phyloP scores from a whole-genome alignment of 2,888 invertebrate genomes.

The Cecidostiba fungosa region DNA sequence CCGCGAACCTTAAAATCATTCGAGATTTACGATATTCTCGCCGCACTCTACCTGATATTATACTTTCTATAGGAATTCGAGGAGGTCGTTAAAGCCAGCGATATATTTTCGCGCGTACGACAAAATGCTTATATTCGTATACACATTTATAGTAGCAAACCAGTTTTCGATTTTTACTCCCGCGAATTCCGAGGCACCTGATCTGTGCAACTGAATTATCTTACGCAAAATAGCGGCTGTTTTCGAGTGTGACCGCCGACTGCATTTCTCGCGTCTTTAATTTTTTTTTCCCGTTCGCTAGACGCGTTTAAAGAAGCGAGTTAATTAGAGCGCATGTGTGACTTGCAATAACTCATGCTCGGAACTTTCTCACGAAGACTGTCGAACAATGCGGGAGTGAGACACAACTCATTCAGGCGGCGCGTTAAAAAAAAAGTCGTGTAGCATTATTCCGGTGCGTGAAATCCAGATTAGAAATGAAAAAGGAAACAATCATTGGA shows the following conservation, averaged over 20 bases:
- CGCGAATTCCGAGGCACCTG: too few relatives aligned
- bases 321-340: neutral
- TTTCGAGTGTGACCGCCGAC: too few relatives aligned
- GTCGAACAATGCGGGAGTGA: neutral
- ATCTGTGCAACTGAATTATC: too few relatives aligned
- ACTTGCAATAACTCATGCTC: neutral
- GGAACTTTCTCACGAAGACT: neutral
- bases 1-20: neutral
- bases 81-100: constrained; percentile 8
- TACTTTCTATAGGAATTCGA: constrained; percentile 23
- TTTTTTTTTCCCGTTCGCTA: neutral
- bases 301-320: neutral
- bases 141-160: too few relatives aligned
- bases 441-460: too few relatives aligned
- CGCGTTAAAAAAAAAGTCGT: neutral
- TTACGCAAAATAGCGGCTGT: too few relatives aligned
- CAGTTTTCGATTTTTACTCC: too few relatives aligned
- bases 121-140: too few relatives aligned
- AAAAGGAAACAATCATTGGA: neutral
- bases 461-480: neutral
- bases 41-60: too few relatives aligned
- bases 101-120: neutral
- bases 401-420: too few relatives aligned
- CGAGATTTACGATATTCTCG: constrained; percentile 46
- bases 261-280: neutral